Base-by-base conservation (phyloP, 2,797 vertebrate genomes). In the Tapera naevia region DNA sequence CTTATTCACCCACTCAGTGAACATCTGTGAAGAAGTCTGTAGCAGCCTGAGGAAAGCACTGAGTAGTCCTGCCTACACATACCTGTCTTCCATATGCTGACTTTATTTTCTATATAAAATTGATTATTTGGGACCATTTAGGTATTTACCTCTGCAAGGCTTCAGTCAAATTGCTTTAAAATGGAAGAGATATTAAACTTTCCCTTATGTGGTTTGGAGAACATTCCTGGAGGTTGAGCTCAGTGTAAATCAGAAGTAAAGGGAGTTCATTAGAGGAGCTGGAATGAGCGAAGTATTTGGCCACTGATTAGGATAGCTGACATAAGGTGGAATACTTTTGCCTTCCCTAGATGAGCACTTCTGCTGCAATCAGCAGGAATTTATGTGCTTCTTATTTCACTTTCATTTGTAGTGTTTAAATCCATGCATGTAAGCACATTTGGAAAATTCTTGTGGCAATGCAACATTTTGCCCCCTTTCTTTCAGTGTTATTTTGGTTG, bases 341-440 rank as follows among this genome's bases (percentile, higher is more conserved):
- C 62, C 41, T 89, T 74, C 51, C 50, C 51, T 64, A 37, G 70
- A 94, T 83, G 70, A 81, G 64, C 80, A 58, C 83, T 91, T 94
- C 72, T 85, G 69, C 86, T 91, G 79, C 65, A 94, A 86, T 94
- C 84, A 93, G 48, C 69, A 73, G 80, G 45, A 95, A 91, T 93
- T 91, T 88, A 76, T 87, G 45, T 91, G 48, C 72, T 89, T 85
- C 82, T 87, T 80, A 83, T 80, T 74, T 78, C 72, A 64, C 64
- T 82, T 85, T 89, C 65, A 87, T 92, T 87, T 74, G 53, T 46
- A 78, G 65, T 53, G 61, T 65, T 91, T 83, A 87, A 92, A 95
- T 89, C 69, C 66, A 35, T 17, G 23, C 70, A n/a, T 33, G 76
- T 58, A 89, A 89, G 88, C 76, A 88, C 80, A 66, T 94, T 88